Evolutionary conservation across 2,888 invertebrate species (phyloP).

Genomic region (Limnephilus auricula): DNA sequence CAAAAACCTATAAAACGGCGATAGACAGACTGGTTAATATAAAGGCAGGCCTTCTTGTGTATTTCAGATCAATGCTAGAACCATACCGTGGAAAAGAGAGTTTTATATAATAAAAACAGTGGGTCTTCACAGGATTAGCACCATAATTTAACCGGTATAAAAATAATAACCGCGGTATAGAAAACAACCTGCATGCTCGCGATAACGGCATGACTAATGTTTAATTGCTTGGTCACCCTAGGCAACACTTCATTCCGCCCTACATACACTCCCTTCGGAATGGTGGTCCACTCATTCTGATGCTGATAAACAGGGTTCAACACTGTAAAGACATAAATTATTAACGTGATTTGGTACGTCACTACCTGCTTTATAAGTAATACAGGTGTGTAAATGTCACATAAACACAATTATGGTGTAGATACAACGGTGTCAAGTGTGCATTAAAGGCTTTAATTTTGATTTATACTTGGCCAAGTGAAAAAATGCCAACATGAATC

Average conservation of each 20-base stretch:
- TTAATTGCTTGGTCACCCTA: slow-evolving; percentile 62
- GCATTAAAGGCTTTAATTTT: background rate
- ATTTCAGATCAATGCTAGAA: background rate
- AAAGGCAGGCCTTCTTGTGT: background rate
- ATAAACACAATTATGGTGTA: background rate
- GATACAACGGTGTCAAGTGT: background rate
- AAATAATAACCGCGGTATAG: slow-evolving; percentile 48
- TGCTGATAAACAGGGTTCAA: background rate
- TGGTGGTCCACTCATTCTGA: background rate
- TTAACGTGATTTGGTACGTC: background rate
- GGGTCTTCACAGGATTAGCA: slow-evolving; percentile 56
- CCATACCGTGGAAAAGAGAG: background rate
- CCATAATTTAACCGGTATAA: slow-evolving; percentile 59
- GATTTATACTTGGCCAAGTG: background rate
- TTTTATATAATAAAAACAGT: slow-evolving; percentile 51
- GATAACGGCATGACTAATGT: slow-evolving; percentile 65
- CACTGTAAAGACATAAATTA: background rate
- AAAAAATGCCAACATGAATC: background rate
- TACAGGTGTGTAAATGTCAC: background rate
- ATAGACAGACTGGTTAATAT: too few species aligned
- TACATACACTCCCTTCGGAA: background rate
- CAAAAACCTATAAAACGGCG: too few species aligned
- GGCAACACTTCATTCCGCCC: background rate
- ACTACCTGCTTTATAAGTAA: background rate
- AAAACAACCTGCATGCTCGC: slow-evolving; percentile 62